phyloP scores from a whole-genome alignment of 2,113 vertebrate species.

The Thinocorus orbignyianus region DNA sequence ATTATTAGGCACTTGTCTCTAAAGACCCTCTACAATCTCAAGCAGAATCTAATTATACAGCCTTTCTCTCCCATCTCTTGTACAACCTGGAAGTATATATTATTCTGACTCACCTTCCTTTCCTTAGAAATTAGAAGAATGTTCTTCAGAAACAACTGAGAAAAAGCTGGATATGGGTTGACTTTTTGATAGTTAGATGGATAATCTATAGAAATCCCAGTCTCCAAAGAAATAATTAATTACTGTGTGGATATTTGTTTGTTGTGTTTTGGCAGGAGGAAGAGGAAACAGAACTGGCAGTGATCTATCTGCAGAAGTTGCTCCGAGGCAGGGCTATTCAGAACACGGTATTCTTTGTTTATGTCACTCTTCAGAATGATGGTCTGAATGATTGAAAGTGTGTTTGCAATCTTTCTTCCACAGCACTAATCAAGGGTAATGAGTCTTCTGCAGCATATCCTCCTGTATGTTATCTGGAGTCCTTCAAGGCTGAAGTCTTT shows the following conservation, averaged over 20 bases:
- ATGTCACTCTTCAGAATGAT: not conserved
- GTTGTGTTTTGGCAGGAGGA: slow-evolving; percentile 78
- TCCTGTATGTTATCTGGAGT: not conserved
- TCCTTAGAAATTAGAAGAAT: not conserved
- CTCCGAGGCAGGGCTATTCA: slow-evolving; percentile 88
- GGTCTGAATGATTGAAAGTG: not conserved
- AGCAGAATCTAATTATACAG: not conserved
- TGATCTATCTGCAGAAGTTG: slow-evolving; percentile 86
- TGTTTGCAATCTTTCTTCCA: not conserved
- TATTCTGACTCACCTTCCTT: not conserved
- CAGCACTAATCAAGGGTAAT: not conserved
- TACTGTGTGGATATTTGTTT: not conserved
- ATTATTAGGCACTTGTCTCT: not conserved
- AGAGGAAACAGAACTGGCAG: slow-evolving; percentile 86
- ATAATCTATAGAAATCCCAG: not conserved
- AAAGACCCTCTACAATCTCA: not conserved
- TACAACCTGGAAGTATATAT: not conserved
- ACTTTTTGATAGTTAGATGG: not conserved
- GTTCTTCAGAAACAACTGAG: not conserved
- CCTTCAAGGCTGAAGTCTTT: not conserved
- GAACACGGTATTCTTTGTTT: slow-evolving; percentile 77
- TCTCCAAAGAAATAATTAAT: not conserved
- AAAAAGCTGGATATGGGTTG: not conserved
- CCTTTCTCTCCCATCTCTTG: not conserved
- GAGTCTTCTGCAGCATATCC: not conserved